phyloP scores from a whole-genome alignment of 2,113 vertebrate species.

The Cryptotis parvus region DNA sequence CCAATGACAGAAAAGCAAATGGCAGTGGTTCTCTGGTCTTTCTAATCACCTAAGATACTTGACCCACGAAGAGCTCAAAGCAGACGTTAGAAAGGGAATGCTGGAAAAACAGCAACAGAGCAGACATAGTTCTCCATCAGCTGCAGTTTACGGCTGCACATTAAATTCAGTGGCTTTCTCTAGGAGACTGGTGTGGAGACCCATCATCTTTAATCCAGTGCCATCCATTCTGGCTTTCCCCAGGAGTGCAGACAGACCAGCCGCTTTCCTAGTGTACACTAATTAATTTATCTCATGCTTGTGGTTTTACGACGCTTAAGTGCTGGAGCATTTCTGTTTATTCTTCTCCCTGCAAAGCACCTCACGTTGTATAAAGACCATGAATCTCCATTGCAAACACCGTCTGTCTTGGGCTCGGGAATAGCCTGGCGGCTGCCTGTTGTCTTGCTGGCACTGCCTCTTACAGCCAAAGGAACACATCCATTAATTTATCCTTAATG shows the following conservation, averaged over 20 bases:
- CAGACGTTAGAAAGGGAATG: not conserved
- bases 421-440: constrained; percentile 35
- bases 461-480: constrained; percentile 64
- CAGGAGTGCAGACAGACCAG: constrained; percentile 74
- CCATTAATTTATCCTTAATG: constrained; percentile 74
- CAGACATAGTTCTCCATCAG: constrained; percentile 62
- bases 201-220: constrained; percentile 53
- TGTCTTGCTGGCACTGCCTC: constrained; percentile 68
- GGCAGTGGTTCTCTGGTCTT: not conserved
- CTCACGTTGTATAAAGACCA: constrained; percentile 67
- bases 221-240: constrained; percentile 75
- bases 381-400: constrained; percentile 78
- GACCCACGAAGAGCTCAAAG: not conserved
- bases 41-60: not conserved
- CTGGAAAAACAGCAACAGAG: not conserved
- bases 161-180: constrained; percentile 78
- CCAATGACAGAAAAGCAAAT: not conserved
- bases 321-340: constrained; percentile 80
- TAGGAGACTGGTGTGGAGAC: constrained; percentile 64
- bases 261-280: constrained; percentile 74
- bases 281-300: constrained; percentile 83
- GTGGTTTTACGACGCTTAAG: constrained; percentile 77
- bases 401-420: constrained; percentile 60
- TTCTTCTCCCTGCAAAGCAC: constrained; percentile 76
- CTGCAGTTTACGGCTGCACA: constrained; percentile 74